A percentile compares a stretch with the other conserved stretches of the same genome.
Evolutionary conservation across 2,113 vertebrate genomes (phyloP).

Genomic region (Chamaea fasciata): DNA sequence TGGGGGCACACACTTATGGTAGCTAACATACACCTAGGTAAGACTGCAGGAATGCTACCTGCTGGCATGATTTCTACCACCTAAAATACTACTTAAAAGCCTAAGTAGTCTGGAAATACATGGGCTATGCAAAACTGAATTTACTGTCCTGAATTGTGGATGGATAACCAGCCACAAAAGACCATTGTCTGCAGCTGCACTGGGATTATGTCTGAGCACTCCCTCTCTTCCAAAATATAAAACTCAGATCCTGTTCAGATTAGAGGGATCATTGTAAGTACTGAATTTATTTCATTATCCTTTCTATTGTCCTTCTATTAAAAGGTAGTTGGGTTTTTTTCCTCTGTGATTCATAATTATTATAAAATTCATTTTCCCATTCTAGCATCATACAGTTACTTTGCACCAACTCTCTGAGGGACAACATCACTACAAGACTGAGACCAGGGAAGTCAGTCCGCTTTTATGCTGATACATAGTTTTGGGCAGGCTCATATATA

Average conservation of each 20-base stretch:
- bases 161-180: neutral
- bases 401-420: neutral
- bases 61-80: neutral
- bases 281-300: neutral
- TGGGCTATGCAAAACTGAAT: neutral
- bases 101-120: neutral
- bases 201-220: neutral
- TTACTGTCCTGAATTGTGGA: neutral
- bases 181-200: neutral
- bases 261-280: neutral
- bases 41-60: neutral
- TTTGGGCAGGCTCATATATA: neutral
- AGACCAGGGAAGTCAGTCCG: neutral
- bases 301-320: neutral
- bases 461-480: neutral
- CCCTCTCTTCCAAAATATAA: neutral
- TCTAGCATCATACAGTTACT: neutral
- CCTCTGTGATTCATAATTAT: rapidly evolving
- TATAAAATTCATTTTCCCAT: neutral
- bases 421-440: neutral
- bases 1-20: neutral
- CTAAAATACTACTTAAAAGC: neutral
- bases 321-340: neutral
- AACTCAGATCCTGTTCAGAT: neutral
- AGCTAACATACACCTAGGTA: neutral